phyloP scores from a whole-genome alignment of 53 echinoderm and acorn worm species.

The Antedon mediterranea region DNA sequence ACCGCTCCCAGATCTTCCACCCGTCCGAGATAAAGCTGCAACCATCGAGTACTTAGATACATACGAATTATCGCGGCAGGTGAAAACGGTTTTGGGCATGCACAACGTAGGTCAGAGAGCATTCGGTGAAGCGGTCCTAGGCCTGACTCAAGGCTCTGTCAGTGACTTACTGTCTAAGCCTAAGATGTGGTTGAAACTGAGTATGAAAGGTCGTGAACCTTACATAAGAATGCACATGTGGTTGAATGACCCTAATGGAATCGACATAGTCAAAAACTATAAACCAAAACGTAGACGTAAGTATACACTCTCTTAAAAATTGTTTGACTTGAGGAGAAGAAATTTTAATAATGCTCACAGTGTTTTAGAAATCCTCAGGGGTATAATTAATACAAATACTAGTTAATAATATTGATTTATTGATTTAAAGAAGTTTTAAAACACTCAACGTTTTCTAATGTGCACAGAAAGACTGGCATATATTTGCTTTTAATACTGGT shows the following conservation, averaged over 20 bases:
- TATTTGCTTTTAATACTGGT: no score
- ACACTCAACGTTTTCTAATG: no score
- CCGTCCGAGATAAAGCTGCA: conserved; percentile 89
- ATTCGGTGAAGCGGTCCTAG: conserved; percentile 89
- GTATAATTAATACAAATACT: no score
- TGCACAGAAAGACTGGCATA: no score
- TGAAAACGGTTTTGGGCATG: conserved; percentile 79
- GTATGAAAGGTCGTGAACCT: conserved; percentile 96
- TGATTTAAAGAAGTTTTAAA: no score
- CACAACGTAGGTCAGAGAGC: conserved; percentile 90
- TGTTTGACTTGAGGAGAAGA: no score
- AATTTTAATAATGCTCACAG: no score
- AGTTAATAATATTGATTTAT: no score
- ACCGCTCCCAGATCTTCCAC: conserved; percentile 64
- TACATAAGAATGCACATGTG: conserved; percentile 97
- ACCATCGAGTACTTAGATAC: conserved; percentile 96
- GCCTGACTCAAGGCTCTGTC: conserved; percentile 98
- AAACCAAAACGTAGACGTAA: conserved; percentile 75
- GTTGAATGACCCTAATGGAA: conserved; percentile 79
- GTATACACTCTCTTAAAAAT: background rate
- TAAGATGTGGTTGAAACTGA: conserved; percentile 95
- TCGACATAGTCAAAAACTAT: conserved; percentile 79
- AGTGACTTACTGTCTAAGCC: conserved; percentile 96
- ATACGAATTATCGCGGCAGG: conserved; percentile 78
- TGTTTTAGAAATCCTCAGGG: no score